These are phyloP conservation scores for Chaetoderma sp. DNA, from an alignment of 2,888 invertebrate species.

Conservation along the genomic window DNA sequence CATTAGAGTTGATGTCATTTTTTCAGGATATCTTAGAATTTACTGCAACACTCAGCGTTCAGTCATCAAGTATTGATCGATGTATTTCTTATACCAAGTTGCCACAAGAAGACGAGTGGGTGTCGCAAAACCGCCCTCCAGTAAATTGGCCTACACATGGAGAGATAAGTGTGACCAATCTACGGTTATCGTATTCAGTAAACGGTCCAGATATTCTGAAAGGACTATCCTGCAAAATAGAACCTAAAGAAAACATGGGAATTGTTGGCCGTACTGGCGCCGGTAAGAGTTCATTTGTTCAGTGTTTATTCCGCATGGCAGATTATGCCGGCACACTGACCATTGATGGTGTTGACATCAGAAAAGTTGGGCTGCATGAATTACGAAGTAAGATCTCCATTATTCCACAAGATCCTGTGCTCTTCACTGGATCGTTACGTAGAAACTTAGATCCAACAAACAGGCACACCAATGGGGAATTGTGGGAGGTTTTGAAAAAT, in stretches of 20 bases:
- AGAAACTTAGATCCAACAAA: conserved; percentile 68
- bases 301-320: conserved; percentile 75
- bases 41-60: no score
- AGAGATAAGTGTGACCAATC: conserved; percentile 53
- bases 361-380: conserved; percentile 70
- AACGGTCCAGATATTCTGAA: conserved; percentile 70
- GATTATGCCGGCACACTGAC: conserved; percentile 73
- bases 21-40: no score
- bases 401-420: conserved; percentile 76
- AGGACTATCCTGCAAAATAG: conserved; percentile 73
- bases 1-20: no score
- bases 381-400: conserved; percentile 71
- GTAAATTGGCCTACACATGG: conserved; percentile 63
- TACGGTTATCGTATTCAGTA: conserved; percentile 56
- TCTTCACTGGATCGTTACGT: conserved; percentile 76
- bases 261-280: conserved; percentile 73
- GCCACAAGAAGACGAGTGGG: no score
- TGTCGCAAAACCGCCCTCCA: conserved; percentile 63
- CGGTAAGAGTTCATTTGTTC: no score
- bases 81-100: no score
- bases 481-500: conserved; percentile 66
- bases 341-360: conserved; percentile 73
- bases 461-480: conserved; percentile 53
- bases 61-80: no score
- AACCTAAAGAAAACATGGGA: conserved; percentile 75